Percentiles rank a stretch among this genome's conserved stretches.
Conservation (phyloP, 2,113 vertebrate genomes). For the Anser brachyrhynchus region DNA sequence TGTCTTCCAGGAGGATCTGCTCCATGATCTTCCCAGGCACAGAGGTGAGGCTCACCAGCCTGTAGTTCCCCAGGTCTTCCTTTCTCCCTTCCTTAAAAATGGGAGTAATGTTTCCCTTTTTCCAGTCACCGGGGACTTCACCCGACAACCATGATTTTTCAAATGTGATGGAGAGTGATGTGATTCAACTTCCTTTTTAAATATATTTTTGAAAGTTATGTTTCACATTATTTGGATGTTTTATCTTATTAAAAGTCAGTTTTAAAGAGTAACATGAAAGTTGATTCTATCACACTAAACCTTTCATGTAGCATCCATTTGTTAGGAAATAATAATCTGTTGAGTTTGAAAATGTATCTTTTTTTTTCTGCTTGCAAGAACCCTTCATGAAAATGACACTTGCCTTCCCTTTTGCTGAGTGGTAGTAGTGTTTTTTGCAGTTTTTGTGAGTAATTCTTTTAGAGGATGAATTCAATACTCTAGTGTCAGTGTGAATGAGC, state of each 20-base stretch:
- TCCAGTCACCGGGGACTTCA: no score
- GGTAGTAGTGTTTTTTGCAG: background rate
- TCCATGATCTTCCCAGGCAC: no score
- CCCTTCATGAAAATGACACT: background rate
- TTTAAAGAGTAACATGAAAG: background rate
- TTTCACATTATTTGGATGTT: background rate
- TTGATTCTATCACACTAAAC: background rate
- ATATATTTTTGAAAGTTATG: background rate
- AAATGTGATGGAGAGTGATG: background rate
- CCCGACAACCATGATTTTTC: no score
- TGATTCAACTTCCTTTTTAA: rapidly evolving
- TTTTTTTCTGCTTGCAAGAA: background rate
- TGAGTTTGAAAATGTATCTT: background rate
- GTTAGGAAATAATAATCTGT: background rate
- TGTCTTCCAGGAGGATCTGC: no score
- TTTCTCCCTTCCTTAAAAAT: no score
- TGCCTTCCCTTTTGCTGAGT: background rate
- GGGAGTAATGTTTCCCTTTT: no score
- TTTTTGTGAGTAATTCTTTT: background rate
- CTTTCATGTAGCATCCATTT: background rate
- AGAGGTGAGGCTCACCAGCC: no score
- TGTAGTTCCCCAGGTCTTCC: no score
- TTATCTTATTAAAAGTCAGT: background rate
- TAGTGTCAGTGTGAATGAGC: background rate
- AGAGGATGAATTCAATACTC: background rate